These are phyloP conservation scores for Sigmodon hispidus DNA, from an alignment of 2,113 vertebrate genomes.

Conservation along the genomic window DNA sequence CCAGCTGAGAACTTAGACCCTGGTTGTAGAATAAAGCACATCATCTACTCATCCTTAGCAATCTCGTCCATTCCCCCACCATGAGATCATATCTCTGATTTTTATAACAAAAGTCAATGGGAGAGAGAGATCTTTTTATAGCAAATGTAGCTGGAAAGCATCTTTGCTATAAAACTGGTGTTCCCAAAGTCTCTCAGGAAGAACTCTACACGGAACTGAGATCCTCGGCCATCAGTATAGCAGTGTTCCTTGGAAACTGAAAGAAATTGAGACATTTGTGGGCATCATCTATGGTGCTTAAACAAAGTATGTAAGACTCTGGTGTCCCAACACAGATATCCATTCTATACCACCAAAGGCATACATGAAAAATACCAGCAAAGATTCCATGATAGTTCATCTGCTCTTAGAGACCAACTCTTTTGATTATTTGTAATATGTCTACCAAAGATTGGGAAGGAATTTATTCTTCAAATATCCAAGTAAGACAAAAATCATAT, in stretches of 20 bases:
- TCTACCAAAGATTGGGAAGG: not conserved
- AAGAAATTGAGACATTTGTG: not conserved
- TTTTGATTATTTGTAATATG: not conserved
- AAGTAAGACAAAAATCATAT: constrained; percentile 17
- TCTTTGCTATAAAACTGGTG: constrained; percentile 38
- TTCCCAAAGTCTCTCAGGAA: constrained; percentile 53
- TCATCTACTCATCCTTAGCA: not conserved
- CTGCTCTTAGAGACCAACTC: not conserved
- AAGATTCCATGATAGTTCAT: not conserved
- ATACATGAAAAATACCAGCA: not conserved
- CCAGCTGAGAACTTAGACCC: not conserved
- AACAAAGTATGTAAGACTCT: constrained; percentile 31
- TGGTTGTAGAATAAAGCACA: not conserved
- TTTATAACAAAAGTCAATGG: constrained; percentile 57
- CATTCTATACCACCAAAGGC: not conserved
- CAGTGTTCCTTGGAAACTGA: not conserved
- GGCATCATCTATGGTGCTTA: not conserved
- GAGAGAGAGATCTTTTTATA: constrained; percentile 58
- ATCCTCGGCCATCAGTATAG: not conserved
- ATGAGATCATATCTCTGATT: constrained; percentile 51
- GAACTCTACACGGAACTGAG: not conserved
- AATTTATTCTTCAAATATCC: not conserved
- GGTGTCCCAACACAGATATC: not conserved
- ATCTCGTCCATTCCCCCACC: constrained; percentile 25
- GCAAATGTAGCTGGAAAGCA: constrained; percentile 58